Evolutionary conservation across 2,888 invertebrate species (phyloP), one percentile per base, ranked within the genome.

Genomic region (Chrysomela aeneicollis): DNA sequence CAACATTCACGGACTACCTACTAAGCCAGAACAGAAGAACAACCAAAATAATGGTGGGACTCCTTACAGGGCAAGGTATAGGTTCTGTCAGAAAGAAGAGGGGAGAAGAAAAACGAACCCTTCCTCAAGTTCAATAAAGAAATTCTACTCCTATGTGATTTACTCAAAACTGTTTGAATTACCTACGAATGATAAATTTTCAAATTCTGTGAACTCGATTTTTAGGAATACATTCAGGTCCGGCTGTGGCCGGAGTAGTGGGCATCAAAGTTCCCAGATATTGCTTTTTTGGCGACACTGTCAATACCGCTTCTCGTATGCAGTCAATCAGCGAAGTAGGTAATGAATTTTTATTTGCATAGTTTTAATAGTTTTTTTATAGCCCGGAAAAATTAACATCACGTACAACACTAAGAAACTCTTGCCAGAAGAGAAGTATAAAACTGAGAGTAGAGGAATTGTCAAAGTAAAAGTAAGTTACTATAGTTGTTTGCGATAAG

Each of bases 301-400:
- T 96, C 17, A 96, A 96, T 79, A 95, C 94, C 0, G 95, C 95
- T 1, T 93, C 95, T 1, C 87, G 95, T 63, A 95, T 95, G 94
- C 95, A 95, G 79, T 87, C 89, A 0, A 86, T 87, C 19, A 86
- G 89, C 72, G 77, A 84, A 81, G 89, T 89, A 79, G 79, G 78
- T 26, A 47, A 17, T 32, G 1, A 51, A 53, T 59, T 6, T 46
- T 12, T 46, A n/a, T n/a, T 22, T 1, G 15, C 8, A 9, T 4
- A 22, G 42, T 9, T 12, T 30, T 49, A 12, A 15, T 15, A 15
- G 6, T 35, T 64, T 52, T 59, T 70, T 80, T 81, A 65, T 82
- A 91, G 86, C 86, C 90, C 0, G 90, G 90, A 63, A 88, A 86
- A 78, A 87, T 95, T 17, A 94, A 95, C 75, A 87, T 95, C 71